Evolutionary conservation across 2,113 vertebrate genomes (phyloP), one percentile per base, ranked within the genome.

Genomic region (Oxyura jamaicensis): DNA sequence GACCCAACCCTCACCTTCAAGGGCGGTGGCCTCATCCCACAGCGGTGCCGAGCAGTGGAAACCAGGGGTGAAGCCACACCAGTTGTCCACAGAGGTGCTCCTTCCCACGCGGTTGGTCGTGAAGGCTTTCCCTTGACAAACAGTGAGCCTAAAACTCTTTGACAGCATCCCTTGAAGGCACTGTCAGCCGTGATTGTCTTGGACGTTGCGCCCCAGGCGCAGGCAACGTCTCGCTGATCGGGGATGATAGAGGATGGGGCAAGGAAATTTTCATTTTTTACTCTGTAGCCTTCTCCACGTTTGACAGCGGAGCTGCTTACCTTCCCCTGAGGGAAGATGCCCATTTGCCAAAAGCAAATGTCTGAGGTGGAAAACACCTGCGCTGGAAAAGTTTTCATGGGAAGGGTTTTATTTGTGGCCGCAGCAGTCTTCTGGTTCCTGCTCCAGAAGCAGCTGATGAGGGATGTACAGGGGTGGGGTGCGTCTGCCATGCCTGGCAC

Each of bases 141-240:
- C 3, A 4, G 16, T 88, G 74, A 94, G 81, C 44, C 25, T 96
- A 39, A 96, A 89, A 76, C 50, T 59, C 88, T 91, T 44, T 96
- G 96, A 95, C 96, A 94, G 74, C 0, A 0, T 92, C 86, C 96
- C 93, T 92, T 0, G 31, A 59, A 84, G 96, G 96, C 93, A 73
- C 80, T 91, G 71, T 92, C 86, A 96, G 83, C 86, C 0, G 3
- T 92, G 93, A 97, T 94, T 93, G 88, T 68, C 92, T 96, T 55
- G 71, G 96, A 96, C 7, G 0, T 86, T 11, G 69, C 50, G 31
- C 81, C 55, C 21, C 62, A 21, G 58, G 88, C 35, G 1, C 35
- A 15, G 68, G 31, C 86, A 84, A 73, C 55, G 50, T 94, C 55
- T 87, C 1, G 0, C 48, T 95, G 86, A 76, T 87, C 50, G 72